Conservation (phyloP, 1,140 invertebrate genomes). For the Drosophila yakuba region DNA sequence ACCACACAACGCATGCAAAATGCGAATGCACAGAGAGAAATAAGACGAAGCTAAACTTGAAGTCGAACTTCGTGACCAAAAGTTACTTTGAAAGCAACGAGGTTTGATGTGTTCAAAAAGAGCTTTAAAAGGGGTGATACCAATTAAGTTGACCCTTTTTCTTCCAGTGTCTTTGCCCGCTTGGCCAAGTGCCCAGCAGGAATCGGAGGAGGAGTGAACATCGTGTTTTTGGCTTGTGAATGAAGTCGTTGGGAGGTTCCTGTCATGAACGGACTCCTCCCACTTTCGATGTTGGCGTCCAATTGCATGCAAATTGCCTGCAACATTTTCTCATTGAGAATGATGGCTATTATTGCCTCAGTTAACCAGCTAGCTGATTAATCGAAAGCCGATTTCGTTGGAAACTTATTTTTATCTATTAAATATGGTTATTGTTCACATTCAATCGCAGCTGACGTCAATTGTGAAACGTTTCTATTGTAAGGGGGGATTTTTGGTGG, state of each 20-base stretch:
- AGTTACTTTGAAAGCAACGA: too few species aligned
- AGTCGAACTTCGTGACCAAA: too few species aligned
- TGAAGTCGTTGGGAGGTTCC: slow-evolving; percentile 45
- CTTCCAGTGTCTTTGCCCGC: slow-evolving; percentile 2
- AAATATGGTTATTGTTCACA: slow-evolving; percentile 27
- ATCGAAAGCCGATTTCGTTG: slow-evolving; percentile 27
- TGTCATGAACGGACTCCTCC: slow-evolving; percentile 43
- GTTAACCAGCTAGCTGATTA: slow-evolving; percentile 18
- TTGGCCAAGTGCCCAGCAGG: slow-evolving; percentile 31
- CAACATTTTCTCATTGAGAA: slow-evolving; percentile 45
- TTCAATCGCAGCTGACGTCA: slow-evolving; percentile 27
- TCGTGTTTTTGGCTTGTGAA: slow-evolving; percentile 27
- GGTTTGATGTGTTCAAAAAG: too few species aligned
- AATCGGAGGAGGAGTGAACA: slow-evolving; percentile 7
- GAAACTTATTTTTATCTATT: slow-evolving; percentile 42
- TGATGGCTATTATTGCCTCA: slow-evolving; percentile 28
- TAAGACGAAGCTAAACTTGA: too few species aligned
- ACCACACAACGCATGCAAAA: slow-evolving; percentile 46
- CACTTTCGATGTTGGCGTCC: slow-evolving; percentile 40
- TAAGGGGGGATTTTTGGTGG: slow-evolving; percentile 1
- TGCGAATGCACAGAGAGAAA: slow-evolving; percentile 19
- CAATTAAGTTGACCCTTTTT: background rate
- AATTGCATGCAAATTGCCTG: slow-evolving; percentile 50
- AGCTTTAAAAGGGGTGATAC: too few species aligned
- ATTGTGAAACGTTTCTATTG: background rate